Evolutionary conservation across 2,113 vertebrate species (phyloP).

Genomic region (Triplophysa rosa): DNA sequence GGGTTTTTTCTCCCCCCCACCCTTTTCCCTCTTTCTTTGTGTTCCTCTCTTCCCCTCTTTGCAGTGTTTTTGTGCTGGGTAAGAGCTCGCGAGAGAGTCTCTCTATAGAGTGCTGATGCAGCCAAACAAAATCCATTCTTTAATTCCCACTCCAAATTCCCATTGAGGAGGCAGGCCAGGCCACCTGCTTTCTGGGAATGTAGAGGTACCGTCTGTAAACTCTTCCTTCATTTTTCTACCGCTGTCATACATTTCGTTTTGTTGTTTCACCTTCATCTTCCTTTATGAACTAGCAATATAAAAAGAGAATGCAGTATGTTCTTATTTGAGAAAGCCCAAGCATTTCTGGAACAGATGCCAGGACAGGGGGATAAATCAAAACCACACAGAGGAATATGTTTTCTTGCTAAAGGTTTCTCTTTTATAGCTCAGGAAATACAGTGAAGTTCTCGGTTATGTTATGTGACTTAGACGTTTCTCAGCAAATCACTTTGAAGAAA

Average conservation of each 20-base stretch:
- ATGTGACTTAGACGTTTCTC: not conserved
- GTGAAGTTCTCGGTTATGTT: not conserved
- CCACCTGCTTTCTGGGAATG: slow-evolving; percentile 6
- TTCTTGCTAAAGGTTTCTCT: not conserved
- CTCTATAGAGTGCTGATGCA: slow-evolving; percentile 40
- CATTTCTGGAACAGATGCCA: not conserved
- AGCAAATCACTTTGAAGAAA: not conserved
- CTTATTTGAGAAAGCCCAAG: not conserved
- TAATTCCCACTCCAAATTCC: slow-evolving; percentile 14
- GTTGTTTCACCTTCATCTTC: not conserved
- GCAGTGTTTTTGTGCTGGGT: slow-evolving; percentile 52
- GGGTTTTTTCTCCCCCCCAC: slow-evolving; percentile 50
- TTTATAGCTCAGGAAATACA: not conserved
- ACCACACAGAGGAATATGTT: not conserved
- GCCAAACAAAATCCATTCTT: not conserved
- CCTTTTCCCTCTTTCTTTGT: slow-evolving; percentile 62
- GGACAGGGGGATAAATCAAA: not conserved
- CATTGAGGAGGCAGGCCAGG: slow-evolving; percentile 9
- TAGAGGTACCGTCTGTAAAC: not conserved
- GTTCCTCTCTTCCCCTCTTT: slow-evolving; percentile 58
- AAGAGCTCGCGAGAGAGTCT: slow-evolving; percentile 11
- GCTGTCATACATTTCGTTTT: not conserved
- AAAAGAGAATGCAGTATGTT: not conserved
- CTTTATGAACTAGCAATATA: not conserved
- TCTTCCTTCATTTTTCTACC: not conserved